Evolutionary conservation across 1,140 invertebrate genomes (phyloP).

Genomic region (Venustaconcha ellipsiformis): DNA sequence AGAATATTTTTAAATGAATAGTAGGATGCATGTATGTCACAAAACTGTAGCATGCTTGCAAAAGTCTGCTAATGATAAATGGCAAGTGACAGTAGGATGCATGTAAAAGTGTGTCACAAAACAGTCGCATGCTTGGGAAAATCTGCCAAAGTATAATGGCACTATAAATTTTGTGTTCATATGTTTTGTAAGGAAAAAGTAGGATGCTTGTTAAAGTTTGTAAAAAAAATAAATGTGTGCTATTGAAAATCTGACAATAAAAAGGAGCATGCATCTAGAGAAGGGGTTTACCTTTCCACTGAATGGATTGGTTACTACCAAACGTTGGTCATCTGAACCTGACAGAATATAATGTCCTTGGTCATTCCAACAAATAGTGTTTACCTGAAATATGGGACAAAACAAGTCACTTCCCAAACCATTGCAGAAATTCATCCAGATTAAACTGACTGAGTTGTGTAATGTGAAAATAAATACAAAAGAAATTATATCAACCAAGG

Average conservation of each 20-base stretch:
- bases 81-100: no score
- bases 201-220: no score
- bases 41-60: no score
- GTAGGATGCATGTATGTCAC: no score
- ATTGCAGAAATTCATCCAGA: neutral
- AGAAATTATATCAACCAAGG: neutral
- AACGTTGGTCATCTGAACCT: constrained; percentile 87
- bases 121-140: no score
- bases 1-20: no score
- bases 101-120: no score
- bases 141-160: no score
- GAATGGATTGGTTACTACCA: constrained; percentile 81
- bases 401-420: neutral
- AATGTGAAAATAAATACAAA: neutral
- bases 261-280: neutral
- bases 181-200: no score
- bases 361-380: constrained; percentile 87
- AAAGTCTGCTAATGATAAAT: no score
- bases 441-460: neutral
- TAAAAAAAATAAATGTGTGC: no score
- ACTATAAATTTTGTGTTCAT: no score
- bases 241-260: neutral
- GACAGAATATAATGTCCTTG: constrained; percentile 81
- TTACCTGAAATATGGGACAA: constrained; percentile 67
- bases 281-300: constrained; percentile 74